These are phyloP conservation scores for Phyllostomus hastatus DNA, from an alignment of 2,113 vertebrate genomes.

Conservation along the genomic window DNA sequence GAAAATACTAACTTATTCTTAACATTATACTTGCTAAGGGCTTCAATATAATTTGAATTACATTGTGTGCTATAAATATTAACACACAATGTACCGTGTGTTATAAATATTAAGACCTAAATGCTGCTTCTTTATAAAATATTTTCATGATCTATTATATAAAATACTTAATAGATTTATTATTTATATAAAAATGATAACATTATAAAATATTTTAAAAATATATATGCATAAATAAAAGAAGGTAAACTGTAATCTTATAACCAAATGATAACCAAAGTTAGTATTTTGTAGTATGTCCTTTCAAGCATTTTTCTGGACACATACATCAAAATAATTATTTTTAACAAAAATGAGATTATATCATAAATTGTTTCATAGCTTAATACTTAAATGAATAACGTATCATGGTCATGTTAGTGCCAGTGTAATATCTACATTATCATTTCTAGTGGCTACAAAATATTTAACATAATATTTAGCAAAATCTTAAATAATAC, in stretches of 20 bases:
- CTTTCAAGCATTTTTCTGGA: not conserved
- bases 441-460: not conserved
- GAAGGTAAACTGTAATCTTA: not conserved
- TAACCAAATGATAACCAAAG: not conserved
- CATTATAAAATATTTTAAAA: not conserved
- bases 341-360: not conserved
- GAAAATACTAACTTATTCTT: not conserved
- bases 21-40: not conserved
- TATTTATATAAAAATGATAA: not conserved
- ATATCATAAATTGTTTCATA: not conserved
- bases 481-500: not conserved
- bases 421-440: not conserved
- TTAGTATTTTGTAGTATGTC: not conserved
- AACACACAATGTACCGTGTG: not conserved
- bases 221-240: not conserved
- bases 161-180: not conserved
- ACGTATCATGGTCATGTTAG: not conserved
- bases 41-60: not conserved
- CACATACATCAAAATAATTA: not conserved
- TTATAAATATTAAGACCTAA: not conserved
- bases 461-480: not conserved
- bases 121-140: not conserved
- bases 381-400: not conserved
- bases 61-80: not conserved
- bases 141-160: not conserved